Evolutionary conservation across 2,113 vertebrate genomes (phyloP), one percentile per base, ranked within the genome.

Genomic region (Austrofundulus limnaeus): DNA sequence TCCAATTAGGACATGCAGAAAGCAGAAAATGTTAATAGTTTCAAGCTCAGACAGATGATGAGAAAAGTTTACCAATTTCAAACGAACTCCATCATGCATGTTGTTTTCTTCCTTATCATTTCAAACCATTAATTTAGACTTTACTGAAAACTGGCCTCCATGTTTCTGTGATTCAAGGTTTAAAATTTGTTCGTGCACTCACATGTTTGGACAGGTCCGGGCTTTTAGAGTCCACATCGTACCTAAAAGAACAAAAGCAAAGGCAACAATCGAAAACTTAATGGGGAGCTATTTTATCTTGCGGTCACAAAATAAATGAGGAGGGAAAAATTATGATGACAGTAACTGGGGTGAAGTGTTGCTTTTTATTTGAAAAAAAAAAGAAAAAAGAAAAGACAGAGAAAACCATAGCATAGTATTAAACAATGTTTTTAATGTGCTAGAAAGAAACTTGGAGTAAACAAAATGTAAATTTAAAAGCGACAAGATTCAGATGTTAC

Each of bases 181-280:
- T 20, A 28, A 61, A 64, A 17, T 31, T 37, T 38, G 38, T 2
- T 10, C 2, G 11, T 51, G 25, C 28, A 93, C 96, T 96, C 89
- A 98, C 96, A 3, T 98, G 96, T 91, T 98, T 98, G 71, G 96
- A 95, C 53, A 98, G 89, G 75, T 98, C 96, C 0, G 95, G 95
- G 84, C 95, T 98, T 90, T 97, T 97, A 47, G 96, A 97, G 84
- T 98, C 96, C 21, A 97, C 95, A 56, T 98, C 96, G 20, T 97
- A 98, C 70, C 96, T 98, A 86, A 81, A 75, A 72, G 23, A 54
- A 63, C 53, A 7, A 72, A 74, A 61, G 71, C 13, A 14, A 70
- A 60, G 58, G 28, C 47, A 72, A 62, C 60, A 66, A 6, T 41
- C 47, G 0, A 51, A n/a, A 49, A 19, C 24, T 5, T n/a, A 45